These are phyloP conservation scores for Sinocyclocheilus rhinocerous DNA, from an alignment of 2,113 vertebrate species.

Conservation along the genomic window DNA sequence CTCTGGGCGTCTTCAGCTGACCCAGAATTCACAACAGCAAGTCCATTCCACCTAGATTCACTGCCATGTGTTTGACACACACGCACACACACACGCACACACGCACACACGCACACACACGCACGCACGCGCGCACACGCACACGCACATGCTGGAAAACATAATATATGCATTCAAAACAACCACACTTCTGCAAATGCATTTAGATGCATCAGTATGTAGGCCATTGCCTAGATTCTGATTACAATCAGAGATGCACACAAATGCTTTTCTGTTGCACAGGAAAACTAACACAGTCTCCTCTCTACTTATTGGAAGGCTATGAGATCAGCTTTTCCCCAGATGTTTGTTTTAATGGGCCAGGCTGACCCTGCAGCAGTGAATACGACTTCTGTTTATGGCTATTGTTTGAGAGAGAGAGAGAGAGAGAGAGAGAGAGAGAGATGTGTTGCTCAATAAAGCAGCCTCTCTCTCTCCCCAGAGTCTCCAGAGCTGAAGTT, in stretches of 20 bases:
- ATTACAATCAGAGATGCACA: background rate
- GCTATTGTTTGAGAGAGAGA: slow-evolving; percentile 11
- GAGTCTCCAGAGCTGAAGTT: slow-evolving; percentile 34
- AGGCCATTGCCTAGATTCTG: background rate
- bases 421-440: no score
- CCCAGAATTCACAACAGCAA: slow-evolving; percentile 15
- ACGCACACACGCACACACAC: background rate
- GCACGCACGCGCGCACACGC: background rate
- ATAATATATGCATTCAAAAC: background rate
- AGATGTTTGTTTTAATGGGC: slow-evolving; percentile 45
- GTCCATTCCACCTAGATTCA: slow-evolving; percentile 25
- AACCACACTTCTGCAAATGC: slow-evolving; percentile 1
- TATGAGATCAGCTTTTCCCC: slow-evolving; percentile 15
- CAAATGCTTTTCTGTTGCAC: slow-evolving; percentile 1
- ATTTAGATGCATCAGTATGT: background rate
- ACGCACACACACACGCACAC: background rate
- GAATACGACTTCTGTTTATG: slow-evolving; percentile 36
- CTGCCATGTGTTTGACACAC: background rate
- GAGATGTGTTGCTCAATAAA: slow-evolving; percentile 25
- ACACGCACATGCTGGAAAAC: background rate
- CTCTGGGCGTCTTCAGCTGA: background rate
- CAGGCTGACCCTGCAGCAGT: slow-evolving; percentile 37
- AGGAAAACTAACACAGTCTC: background rate
- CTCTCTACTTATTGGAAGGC: slow-evolving; percentile 16
- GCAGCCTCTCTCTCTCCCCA: slow-evolving; percentile 23